phyloP scores from a whole-genome alignment of 2,888 invertebrate genomes.

The Entomobrya multifasciata region DNA sequence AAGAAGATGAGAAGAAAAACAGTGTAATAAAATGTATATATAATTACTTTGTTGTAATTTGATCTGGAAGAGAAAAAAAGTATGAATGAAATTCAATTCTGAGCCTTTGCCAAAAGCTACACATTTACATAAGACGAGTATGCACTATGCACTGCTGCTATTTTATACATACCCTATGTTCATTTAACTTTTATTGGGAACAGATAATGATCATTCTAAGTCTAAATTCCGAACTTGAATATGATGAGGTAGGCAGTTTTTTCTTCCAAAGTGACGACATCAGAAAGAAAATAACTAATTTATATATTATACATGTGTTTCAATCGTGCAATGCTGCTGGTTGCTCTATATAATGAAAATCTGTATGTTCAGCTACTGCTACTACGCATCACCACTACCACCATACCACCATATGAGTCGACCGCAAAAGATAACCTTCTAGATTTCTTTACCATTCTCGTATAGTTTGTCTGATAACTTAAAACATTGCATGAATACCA shows the following conservation, averaged over 20 bases:
- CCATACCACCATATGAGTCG: no score
- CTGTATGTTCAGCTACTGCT: constrained; percentile 12
- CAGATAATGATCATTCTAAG: constrained; percentile 7
- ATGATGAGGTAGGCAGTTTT: constrained; percentile 43
- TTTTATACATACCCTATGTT: not conserved
- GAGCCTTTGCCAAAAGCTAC: constrained; percentile 34
- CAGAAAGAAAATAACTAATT: constrained; percentile 37
- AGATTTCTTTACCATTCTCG: constrained; percentile 54
- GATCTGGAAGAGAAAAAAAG: constrained; percentile 2
- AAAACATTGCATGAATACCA: constrained; percentile 48
- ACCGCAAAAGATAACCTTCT: constrained; percentile 59
- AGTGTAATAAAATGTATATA: not conserved
- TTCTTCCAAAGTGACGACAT: constrained; percentile 20
- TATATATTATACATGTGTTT: constrained; percentile 56
- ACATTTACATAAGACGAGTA: not conserved
- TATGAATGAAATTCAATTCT: constrained; percentile 46
- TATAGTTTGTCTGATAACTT: no score
- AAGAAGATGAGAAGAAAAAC: no score
- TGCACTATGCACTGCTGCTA: no score
- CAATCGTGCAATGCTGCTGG: constrained; percentile 26
- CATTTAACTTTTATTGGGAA: constrained; percentile 7
- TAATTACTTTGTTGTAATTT: not conserved
- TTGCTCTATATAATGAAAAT: constrained; percentile 18
- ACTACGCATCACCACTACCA: constrained; percentile 41
- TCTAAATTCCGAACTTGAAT: constrained; percentile 46